A percentile compares a stretch with the other conserved stretches of the same genome.
phyloP scores from a whole-genome alignment of 1,140 invertebrate species.

The Temnothorax longispinosus region DNA sequence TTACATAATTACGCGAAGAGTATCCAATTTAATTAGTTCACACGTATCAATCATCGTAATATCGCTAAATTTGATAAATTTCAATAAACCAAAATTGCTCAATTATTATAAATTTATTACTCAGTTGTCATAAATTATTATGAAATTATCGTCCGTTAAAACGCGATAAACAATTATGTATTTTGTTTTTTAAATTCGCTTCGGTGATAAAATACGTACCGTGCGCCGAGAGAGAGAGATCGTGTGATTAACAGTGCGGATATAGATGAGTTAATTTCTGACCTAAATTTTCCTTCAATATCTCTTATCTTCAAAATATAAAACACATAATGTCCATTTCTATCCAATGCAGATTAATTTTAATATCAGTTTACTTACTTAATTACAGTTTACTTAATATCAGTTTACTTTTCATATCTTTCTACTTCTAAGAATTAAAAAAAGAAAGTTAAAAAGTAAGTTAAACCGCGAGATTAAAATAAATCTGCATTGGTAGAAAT shows the following conservation, averaged over 20 bases:
- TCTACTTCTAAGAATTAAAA: no score
- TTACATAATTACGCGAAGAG: conserved; percentile 29
- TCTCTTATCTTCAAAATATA: neutral
- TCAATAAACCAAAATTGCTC: neutral
- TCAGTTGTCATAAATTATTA: neutral
- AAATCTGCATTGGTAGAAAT: no score
- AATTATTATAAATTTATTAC: neutral
- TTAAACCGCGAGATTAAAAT: no score
- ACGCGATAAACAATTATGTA: neutral
- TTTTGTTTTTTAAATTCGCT: neutral
- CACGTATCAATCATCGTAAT: neutral
- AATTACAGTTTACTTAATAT: no score
- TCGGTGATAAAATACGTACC: neutral
- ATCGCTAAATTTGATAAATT: neutral
- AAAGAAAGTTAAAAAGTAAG: no score
- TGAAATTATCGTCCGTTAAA: neutral
- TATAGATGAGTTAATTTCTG: neutral
- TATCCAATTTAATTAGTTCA: conserved; percentile 26
- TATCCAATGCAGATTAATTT: no score
- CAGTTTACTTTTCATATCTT: no score
- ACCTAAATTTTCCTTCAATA: neutral
- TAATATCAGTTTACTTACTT: no score
- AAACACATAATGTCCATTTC: no score
- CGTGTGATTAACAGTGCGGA: neutral
- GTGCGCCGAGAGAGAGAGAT: no score